Evolutionary conservation across 2,888 invertebrate genomes (phyloP), one percentile per base, ranked within the genome.

Genomic region (Allophyes oxyacanthae): DNA sequence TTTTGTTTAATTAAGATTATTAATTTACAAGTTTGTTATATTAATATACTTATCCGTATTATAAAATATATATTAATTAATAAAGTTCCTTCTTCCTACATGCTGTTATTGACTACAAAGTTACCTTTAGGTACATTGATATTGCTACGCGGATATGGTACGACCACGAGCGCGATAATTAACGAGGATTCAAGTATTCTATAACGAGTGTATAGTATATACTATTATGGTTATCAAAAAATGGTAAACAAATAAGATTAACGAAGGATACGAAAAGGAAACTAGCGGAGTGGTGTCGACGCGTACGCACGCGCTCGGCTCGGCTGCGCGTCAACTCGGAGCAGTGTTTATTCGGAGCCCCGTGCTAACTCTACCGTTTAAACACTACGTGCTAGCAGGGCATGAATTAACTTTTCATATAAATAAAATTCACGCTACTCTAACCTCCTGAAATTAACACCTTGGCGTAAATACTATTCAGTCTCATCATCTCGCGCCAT

Each of bases 401-500:
- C 88, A 92, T 89, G 92, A 94, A 94, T 94, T 93, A 92, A 90
- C 91, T 94, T 94, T 93, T 93, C 93, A 92, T 94, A 93, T 93
- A 94, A 93, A 94, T 94, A 94, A 94, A 94, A 93, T 94, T 94
- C 92, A 94, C 93, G 92, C 87, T 85, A 86, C 93, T 92, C 94
- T 94, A 94, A 94, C 89, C 91, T 93, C 91, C 90, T 91, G 92
- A 94, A 92, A 93, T 94, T 94, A 94, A 90, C 94, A 94, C 93
- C 92, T 93, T 69, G 82, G 86, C 92, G 92, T 91, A 92, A 93
- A 93, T 91, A 91, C 85, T 88, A 89, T 87, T 91, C 89, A 89
- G 89, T 84, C 87, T 87, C 86, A 88, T 88, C 89, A 87, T 84
- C 86, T 88, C 87, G 83, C 84, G 83, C 86, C 87, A 80, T 87